A percentile compares a stretch with the other conserved stretches of the same genome.
Evolutionary conservation across 2,797 vertebrate species (phyloP).

Genomic region (Diceros bicornis): DNA sequence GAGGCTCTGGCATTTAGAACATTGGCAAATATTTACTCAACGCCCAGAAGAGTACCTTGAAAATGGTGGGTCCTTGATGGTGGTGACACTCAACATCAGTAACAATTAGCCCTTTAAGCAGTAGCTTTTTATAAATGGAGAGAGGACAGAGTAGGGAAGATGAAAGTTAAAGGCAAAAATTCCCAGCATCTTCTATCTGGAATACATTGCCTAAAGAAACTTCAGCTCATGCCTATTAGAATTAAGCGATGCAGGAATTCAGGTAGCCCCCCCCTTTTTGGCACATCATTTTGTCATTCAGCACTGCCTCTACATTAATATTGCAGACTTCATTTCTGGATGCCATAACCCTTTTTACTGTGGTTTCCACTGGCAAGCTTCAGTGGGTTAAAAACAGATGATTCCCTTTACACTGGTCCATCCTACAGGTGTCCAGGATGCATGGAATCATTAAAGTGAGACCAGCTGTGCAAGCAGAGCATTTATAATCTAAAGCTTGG

Average conservation of each 20-base stretch:
- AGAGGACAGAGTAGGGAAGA: background rate
- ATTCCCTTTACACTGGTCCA: background rate
- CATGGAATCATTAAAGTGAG: background rate
- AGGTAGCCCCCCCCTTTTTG: background rate
- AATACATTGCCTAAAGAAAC: slow-evolving; percentile 57
- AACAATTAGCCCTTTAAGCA: slow-evolving; percentile 44
- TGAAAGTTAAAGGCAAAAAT: slow-evolving; percentile 29
- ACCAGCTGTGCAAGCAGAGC: background rate
- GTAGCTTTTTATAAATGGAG: slow-evolving; percentile 4
- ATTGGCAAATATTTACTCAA: slow-evolving; percentile 77
- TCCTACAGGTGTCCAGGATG: background rate
- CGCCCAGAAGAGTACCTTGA: slow-evolving; percentile 34
- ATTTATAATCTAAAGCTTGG: background rate
- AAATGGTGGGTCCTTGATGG: slow-evolving; percentile 18
- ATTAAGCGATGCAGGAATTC: background rate
- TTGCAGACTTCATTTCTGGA: background rate
- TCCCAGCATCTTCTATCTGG: slow-evolving; percentile 9
- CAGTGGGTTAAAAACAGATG: slow-evolving; percentile 36
- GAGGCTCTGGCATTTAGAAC: slow-evolving; percentile 64
- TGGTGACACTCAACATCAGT: background rate
- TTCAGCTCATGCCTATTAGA: background rate
- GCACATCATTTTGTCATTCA: background rate
- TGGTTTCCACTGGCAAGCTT: slow-evolving; percentile 4
- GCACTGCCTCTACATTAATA: background rate
- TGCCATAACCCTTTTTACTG: background rate